Percentiles rank a stretch among this genome's conserved stretches.
phyloP scores from a whole-genome alignment of 2,888 invertebrate species.

The Sinopyrophorus schimmeli region DNA sequence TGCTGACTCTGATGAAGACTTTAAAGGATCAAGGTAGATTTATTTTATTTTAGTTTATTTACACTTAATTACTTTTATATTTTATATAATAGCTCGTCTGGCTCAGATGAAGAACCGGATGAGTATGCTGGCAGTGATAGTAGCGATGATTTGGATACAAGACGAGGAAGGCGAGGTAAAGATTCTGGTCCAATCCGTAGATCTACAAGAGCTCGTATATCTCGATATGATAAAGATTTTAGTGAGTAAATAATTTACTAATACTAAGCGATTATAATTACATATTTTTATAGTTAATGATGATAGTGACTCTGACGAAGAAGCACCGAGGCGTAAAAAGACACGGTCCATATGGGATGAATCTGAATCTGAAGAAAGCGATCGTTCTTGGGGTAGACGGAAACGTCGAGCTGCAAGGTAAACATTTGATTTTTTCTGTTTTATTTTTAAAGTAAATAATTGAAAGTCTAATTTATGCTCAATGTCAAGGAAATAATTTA shows the following conservation, averaged over 20 bases:
- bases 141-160: conserved; percentile 57
- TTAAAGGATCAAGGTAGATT: conserved; percentile 77
- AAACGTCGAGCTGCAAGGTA: conserved; percentile 23
- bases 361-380: conserved; percentile 63
- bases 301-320: conserved; percentile 33
- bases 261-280: no score
- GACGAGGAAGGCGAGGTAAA: conserved; percentile 55
- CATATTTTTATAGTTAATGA: conserved; percentile 46
- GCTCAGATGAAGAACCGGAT: conserved; percentile 58
- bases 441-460: neutral
- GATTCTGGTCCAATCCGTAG: conserved; percentile 57
- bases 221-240: conserved; percentile 61
- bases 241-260: conserved; percentile 52
- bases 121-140: conserved; percentile 62
- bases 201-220: conserved; percentile 59
- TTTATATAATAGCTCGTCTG: conserved; percentile 44
- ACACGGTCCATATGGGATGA: conserved; percentile 63
- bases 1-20: conserved; percentile 86
- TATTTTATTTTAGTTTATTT: no score
- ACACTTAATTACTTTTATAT: neutral
- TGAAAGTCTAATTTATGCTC: no score
- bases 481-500: no score
- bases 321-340: conserved; percentile 59
- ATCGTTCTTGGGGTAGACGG: conserved; percentile 60
- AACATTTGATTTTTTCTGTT: neutral